Evolutionary conservation across 2,113 vertebrate genomes (phyloP), one percentile per base, ranked within the genome.

Genomic region (Amphilophus citrinellus): DNA sequence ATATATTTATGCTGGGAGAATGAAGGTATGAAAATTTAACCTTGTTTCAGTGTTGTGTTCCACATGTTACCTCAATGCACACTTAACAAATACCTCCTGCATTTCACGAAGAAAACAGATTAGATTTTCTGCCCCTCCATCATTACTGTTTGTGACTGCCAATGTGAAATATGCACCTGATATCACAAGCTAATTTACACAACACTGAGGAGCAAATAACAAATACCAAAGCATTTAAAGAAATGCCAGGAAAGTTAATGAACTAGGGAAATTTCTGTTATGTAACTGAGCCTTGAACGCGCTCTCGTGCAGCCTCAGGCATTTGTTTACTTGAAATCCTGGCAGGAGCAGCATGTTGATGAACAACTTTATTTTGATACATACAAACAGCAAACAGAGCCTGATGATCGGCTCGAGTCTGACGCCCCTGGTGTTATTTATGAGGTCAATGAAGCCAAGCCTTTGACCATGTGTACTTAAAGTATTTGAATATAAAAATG

Each of bases 271-370:
- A 57, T 44, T 73, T 60, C 22, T 50, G 24, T 84, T 82, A 71
- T 76, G 35, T 68, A 81, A 86, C 22, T 9, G 57, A 76, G 20
- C 53, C 30, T 80, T 80, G 63, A 80, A 86, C 60, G 78, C 80
- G 77, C 59, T 80, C 50, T 62, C n/a, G 47, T 50, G 79, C 42
- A 27, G 35, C 86, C 89, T 42, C 86, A 82, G 73, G 89, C 71
- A 88, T 90, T 81, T 90, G 89, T 88, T 90, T 88, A 86, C 86
- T 90, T 15, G 61, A 35, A 61, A 44, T 60, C 60, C 62, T 84
- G 79, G 76, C 87, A 79, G 81, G 5, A 76, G 76, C 9, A 61
- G 20, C 35, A 37, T 73, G 20, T 79, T 76, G 39, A 32, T 30
- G 47, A 47, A 61, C 76, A 75, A n/a, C 44, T 10, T 35, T 42